A percentile compares a stretch with the other conserved stretches of the same genome.
These are phyloP conservation scores for Pangasius krempfi DNA, from an alignment of 2,797 vertebrate species.

Conservation along the genomic window DNA sequence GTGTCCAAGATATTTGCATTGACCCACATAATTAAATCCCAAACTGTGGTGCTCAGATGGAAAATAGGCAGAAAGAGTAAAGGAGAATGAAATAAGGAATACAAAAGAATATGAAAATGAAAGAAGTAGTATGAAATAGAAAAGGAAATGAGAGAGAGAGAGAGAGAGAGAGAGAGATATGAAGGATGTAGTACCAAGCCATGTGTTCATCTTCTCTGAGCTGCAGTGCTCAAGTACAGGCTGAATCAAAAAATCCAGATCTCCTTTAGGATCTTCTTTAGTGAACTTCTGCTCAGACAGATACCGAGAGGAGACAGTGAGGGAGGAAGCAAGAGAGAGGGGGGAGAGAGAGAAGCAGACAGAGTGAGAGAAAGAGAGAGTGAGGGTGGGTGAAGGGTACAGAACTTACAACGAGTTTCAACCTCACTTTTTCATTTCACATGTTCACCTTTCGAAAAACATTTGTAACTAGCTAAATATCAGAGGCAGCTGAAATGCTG, in stretches of 20 bases:
- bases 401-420: not conserved
- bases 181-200: slow-evolving; percentile 80
- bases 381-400: not conserved
- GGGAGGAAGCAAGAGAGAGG: not conserved
- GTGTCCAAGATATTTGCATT: slow-evolving; percentile 72
- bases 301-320: slow-evolving; percentile 24
- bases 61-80: slow-evolving; percentile 30
- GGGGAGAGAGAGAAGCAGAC: not conserved
- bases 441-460: not conserved
- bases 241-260: slow-evolving; percentile 90
- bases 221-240: slow-evolving; percentile 93
- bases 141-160: not conserved
- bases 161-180: too few relatives aligned
- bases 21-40: slow-evolving; percentile 73
- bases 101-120: slow-evolving; percentile 12
- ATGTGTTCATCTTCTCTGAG: slow-evolving; percentile 94
- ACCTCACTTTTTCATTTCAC: not conserved
- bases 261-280: slow-evolving; percentile 89
- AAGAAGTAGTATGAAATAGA: not conserved
- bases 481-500: not conserved
- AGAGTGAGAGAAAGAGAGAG: not conserved
- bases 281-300: slow-evolving; percentile 83
- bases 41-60: slow-evolving; percentile 66
- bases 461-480: not conserved
- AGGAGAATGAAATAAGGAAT: slow-evolving; percentile 42